Evolutionary conservation across 2,797 vertebrate species (phyloP).

Genomic region (Sebastes variabilis): DNA sequence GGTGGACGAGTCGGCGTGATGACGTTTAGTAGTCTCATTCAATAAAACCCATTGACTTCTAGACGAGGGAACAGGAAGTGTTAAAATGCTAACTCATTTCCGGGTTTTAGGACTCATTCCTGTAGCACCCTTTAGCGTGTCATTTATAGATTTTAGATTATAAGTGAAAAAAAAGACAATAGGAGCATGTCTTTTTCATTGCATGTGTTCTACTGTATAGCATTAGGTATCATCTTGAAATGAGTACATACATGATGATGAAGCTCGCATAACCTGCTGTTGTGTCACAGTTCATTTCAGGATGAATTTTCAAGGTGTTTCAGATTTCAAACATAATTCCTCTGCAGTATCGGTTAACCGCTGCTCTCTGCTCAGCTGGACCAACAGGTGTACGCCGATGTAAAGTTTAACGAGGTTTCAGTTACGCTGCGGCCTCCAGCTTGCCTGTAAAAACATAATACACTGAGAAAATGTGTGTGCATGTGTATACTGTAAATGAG

Average conservation of each 20-base stretch:
- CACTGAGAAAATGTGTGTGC: slow-evolving; percentile 11
- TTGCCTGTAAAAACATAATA: slow-evolving; percentile 57
- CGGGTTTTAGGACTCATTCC: no score
- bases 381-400: slow-evolving; percentile 30
- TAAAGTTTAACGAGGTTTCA: slow-evolving; percentile 42
- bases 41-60: no score
- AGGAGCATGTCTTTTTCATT: not conserved
- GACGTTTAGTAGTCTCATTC: no score
- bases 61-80: no score
- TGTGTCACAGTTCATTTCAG: not conserved
- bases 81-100: no score
- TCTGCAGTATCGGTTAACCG: slow-evolving; percentile 12
- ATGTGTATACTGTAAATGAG: slow-evolving; percentile 8
- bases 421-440: slow-evolving; percentile 20
- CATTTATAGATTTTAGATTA: no score
- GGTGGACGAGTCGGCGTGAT: no score
- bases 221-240: not conserved
- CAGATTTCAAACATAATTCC: slow-evolving; percentile 16
- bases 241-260: not conserved
- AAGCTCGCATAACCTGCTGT: not conserved
- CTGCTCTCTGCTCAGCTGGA: slow-evolving; percentile 10
- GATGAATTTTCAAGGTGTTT: not conserved
- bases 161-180: no score
- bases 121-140: no score
- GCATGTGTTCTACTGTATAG: not conserved